phyloP scores from a whole-genome alignment of 2,113 vertebrate species.

The Calonectris borealis region DNA sequence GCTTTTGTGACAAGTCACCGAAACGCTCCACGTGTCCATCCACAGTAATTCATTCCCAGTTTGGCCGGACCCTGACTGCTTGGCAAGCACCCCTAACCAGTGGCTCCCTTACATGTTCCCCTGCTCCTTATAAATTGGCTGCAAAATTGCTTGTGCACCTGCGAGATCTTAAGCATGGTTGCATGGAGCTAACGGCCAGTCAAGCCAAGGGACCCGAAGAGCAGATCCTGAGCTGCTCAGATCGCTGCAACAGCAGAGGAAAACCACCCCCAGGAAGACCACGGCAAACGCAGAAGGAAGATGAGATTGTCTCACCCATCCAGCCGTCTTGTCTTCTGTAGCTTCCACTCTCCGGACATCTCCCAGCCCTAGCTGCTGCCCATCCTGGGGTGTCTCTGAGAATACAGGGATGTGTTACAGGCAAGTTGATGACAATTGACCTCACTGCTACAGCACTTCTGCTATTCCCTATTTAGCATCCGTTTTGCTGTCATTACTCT shows the following conservation, averaged over 20 bases:
- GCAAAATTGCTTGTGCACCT: not conserved
- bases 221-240: not conserved
- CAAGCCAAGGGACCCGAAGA: not conserved
- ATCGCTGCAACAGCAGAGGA: not conserved
- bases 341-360: not conserved
- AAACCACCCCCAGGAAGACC: not conserved
- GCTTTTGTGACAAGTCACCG: not conserved
- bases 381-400: not conserved
- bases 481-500: not conserved
- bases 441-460: not conserved
- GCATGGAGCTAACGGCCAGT: not conserved
- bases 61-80: not conserved
- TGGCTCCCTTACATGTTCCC: accelerated
- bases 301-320: not conserved
- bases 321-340: accelerated
- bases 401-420: not conserved
- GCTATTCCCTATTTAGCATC: not conserved
- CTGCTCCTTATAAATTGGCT: not conserved
- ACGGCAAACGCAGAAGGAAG: not conserved
- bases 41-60: not conserved
- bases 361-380: not conserved
- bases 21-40: not conserved
- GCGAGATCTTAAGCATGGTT: accelerated
- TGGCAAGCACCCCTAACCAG: not conserved
- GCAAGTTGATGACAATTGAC: not conserved